Conservation (phyloP, 2,113 vertebrate genomes). For the Chauna torquata region DNA sequence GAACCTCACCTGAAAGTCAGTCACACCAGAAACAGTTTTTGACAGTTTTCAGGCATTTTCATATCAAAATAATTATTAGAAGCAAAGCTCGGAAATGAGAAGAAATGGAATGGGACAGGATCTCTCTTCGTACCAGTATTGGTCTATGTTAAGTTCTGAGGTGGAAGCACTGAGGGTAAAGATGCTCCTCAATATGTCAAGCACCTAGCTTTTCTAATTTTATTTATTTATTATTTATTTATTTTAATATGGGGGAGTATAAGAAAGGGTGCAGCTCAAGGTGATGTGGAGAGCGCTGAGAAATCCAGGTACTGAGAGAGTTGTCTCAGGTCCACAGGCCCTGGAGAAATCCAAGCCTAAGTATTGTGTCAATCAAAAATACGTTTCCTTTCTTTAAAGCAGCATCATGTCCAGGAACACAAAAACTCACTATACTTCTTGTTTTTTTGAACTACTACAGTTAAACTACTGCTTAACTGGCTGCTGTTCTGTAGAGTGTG, state of each 20-base stretch:
- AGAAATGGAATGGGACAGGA: neutral
- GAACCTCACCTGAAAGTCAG: neutral
- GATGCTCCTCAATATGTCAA: neutral
- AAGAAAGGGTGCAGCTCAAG: neutral
- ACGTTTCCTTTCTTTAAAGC: neutral
- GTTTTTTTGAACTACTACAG: neutral
- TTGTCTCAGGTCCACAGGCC: neutral
- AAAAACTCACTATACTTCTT: neutral
- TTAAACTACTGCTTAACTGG: neutral
- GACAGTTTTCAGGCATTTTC: neutral
- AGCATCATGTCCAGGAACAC: neutral
- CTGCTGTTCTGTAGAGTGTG: neutral
- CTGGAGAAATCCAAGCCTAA: neutral
- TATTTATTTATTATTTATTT: neutral
- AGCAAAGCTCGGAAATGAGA: neutral
- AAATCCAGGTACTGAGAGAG: neutral
- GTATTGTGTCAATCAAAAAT: neutral
- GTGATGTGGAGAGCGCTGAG: neutral
- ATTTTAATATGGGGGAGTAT: neutral
- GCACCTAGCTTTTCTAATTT: neutral
- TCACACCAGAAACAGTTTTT: neutral
- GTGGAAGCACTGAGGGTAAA: neutral
- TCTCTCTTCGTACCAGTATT: fast-evolving
- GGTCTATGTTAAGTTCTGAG: neutral
- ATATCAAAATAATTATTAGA: neutral